Base-by-base conservation (phyloP, 2,113 vertebrate species). In the Paramormyrops kingsleyae region DNA sequence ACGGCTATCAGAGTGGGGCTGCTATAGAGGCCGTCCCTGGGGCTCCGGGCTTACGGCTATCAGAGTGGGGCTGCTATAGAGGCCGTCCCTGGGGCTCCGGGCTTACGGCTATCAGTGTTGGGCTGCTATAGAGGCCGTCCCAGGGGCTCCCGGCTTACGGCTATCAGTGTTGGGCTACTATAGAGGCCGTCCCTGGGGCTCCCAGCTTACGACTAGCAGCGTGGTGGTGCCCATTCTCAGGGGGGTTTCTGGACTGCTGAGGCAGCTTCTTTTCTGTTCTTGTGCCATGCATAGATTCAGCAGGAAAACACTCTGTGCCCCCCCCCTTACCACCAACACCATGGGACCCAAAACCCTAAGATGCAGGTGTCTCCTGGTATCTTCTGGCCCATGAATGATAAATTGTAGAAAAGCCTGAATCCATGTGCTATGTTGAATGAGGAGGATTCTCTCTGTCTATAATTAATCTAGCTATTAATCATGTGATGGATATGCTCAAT, bases 181-280 rank as follows among this genome's bases (percentile, higher is more conserved):
- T 62, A 62, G 59, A n/a, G 8, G 89, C 87, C 39, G 89, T 59
- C 90, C 83, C 89, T 46, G 52, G 53, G 88, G 91, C 53, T 53
- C n/a, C 86, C 87, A 31, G 88, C 83, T 15, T 91, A 88, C 83
- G 53, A 87, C 52, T 90, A 88, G 4, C 56, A n/a, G 50, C 62
- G 6, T 84, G 83, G 83, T 49, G 90, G 86, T 77, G 44, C 88
- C 77, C 89, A 53, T 90, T 90, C 92, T 91, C 90, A 46, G 89
- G 85, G 93, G 87, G 89, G 17, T 21, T 88, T 92, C 92, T 92
- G 21, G 87, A 92, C 92, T 93, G 91, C 91, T 91, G 87, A 89
- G 87, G 39, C n/a, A n/a, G 83, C 27, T 27, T 42, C 15, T 6
- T 35, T n/a, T 62, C 15, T 39, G 24, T 39, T 56, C 77, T 21